Evolutionary conservation across 2,888 invertebrate species (phyloP).

Genomic region (Caenorhabditis japonica): DNA sequence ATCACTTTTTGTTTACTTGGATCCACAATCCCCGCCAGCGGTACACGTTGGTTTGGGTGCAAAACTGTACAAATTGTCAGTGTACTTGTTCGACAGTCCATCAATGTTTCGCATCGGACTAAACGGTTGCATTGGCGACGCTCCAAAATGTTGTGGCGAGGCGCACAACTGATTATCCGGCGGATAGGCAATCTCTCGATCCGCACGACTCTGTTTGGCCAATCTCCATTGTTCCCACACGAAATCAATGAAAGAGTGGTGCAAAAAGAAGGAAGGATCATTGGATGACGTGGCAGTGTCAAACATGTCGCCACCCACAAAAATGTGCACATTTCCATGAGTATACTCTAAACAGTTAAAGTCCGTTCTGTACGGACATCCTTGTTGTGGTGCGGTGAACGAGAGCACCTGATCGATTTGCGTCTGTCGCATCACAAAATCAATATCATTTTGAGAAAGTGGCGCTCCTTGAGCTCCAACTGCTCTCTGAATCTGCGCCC

Average conservation of each 20-base stretch:
- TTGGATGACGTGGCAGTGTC: constrained; percentile 71
- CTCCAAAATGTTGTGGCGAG: constrained; percentile 67
- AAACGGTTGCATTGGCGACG: constrained; percentile 60
- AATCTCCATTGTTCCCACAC: constrained; percentile 76
- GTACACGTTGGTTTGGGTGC: constrained; percentile 70
- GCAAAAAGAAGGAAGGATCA: constrained; percentile 78
- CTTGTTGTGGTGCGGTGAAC: constrained; percentile 70
- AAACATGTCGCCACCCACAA: constrained; percentile 71
- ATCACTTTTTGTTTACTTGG: constrained; percentile 34
- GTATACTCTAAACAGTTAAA: constrained; percentile 69
- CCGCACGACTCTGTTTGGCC: constrained; percentile 43
- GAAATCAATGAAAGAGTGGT: constrained; percentile 77
- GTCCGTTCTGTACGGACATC: constrained; percentile 65
- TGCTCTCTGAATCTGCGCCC: constrained; percentile 57
- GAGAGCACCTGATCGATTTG: constrained; percentile 69
- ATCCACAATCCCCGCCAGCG: constrained; percentile 56
- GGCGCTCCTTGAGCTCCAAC: constrained; percentile 65
- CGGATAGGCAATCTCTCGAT: constrained; percentile 63
- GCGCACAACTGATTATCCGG: constrained; percentile 67
- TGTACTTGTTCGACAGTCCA: constrained; percentile 71
- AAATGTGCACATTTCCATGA: constrained; percentile 71
- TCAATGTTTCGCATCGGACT: constrained; percentile 67
- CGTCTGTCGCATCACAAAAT: constrained; percentile 65
- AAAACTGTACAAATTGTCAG: constrained; percentile 72
- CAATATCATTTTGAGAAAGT: constrained; percentile 62